Base-by-base conservation (phyloP, 2,113 vertebrate genomes). In the Oenanthe melanoleuca region DNA sequence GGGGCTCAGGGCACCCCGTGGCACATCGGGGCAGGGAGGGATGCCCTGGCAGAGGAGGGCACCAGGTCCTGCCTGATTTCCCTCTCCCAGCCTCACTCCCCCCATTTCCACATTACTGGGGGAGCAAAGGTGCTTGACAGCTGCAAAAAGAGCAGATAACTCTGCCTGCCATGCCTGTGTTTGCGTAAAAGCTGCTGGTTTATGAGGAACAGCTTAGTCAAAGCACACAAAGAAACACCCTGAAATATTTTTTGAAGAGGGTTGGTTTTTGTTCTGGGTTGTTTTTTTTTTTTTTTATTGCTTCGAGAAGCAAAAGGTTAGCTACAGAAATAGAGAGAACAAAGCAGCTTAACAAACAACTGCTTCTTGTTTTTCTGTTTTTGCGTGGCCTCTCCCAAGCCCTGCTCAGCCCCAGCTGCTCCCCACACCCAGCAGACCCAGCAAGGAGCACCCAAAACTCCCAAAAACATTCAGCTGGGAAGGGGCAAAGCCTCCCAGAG, bases 171-270 rank as follows among this genome's bases (percentile, higher is more conserved):
- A 0, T 72, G 87, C 55, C 74, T 63, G 55, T 69, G 82, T 94
- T 92, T 92, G 89, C 9, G 31, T 61, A 95, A 92, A 95, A 83
- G 67, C 85, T 12, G 3, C 42, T 40, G 79, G 69, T 95, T 96
- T 96, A 95, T 56, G 63, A 91, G 88, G 85, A 91, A 50, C 72
- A 57, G 88, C 89, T 92, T 75, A 90, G 79, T 80, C 85, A 80
- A 95, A 90, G 79, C 82, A 80, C 75, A 92, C 86, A 95, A 79
- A 89, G 87, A 89, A 96, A 91, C 87, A 80, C 82, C 59, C 90
- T 78, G 92, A 37, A 86, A 63, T 93, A 70, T 77, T 90, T 94
- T 93, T 34, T 93, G 21, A 94, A 70, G 66, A 69, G 52, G n/a
- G 29, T 37, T 29, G 52, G 9, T 37, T 67, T 24, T 26, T 20